A percentile compares a stretch with the other conserved stretches of the same genome.
phyloP scores from a whole-genome alignment of 1,140 invertebrate species.

The Hylaeus anthracinus region DNA sequence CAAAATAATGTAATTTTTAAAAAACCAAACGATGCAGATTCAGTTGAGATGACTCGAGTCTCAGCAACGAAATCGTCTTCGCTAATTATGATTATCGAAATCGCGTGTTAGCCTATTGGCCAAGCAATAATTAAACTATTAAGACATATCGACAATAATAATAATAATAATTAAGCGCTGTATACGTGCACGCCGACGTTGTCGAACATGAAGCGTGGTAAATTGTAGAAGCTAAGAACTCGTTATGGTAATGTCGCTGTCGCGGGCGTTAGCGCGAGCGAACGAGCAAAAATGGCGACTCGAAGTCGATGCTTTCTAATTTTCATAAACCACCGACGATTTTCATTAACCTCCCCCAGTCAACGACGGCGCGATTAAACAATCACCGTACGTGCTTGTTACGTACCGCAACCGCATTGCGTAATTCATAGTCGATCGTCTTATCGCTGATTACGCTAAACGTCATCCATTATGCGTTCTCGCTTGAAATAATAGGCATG shows the following conservation, averaged over 20 bases:
- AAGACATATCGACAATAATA: not conserved
- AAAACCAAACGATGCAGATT: not conserved
- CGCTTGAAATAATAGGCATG: too few species aligned
- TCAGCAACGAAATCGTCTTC: not conserved
- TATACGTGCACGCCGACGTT: not conserved
- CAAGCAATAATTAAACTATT: conserved; percentile 10
- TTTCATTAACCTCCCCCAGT: conserved; percentile 8
- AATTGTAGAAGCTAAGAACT: conserved; percentile 36
- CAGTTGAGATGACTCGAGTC: not conserved
- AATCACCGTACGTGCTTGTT: too few species aligned
- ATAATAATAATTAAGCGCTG: not conserved
- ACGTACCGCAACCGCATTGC: too few species aligned
- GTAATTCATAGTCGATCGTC: not conserved
- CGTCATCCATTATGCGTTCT: too few species aligned
- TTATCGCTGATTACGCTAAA: conserved; percentile 6
- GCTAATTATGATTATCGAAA: conserved; percentile 15
- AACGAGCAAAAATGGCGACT: not conserved
- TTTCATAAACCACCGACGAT: conserved; percentile 22
- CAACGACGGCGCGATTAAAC: not conserved
- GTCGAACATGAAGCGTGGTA: conserved; percentile 8
- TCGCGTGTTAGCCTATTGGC: not conserved
- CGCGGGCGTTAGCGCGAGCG: not conserved
- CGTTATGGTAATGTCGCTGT: conserved; percentile 24
- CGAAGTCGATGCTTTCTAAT: conserved; percentile 7
- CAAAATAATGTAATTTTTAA: not conserved